A percentile compares a stretch with the other conserved stretches of the same genome.
phyloP scores from a whole-genome alignment of 2,888 invertebrate species.

The Agrochola circellaris region DNA sequence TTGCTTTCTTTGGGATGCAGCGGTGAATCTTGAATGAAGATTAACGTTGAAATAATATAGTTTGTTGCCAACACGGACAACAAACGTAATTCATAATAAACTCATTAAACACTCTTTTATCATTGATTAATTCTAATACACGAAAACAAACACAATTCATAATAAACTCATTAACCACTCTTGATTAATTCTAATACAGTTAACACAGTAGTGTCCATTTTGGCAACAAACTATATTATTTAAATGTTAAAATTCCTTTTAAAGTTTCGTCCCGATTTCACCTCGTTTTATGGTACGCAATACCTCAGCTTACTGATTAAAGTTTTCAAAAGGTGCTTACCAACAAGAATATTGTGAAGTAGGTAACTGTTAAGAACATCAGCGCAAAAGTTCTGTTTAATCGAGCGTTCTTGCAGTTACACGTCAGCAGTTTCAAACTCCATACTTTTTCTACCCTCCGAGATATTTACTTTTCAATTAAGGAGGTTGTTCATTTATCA shows the following conservation, averaged over 20 bases:
- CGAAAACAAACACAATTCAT: too few species aligned
- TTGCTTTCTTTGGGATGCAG: too few species aligned
- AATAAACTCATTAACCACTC: too few species aligned
- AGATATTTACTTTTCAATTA: conserved; percentile 53
- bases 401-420: conserved; percentile 34
- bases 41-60: not conserved
- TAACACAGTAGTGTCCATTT: not conserved
- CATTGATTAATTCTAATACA: not conserved
- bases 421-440: conserved; percentile 59
- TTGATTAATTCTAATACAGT: not conserved
- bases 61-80: not conserved
- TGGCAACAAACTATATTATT: too few species aligned
- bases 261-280: too few species aligned
- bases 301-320: conserved; percentile 3
- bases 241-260: not conserved
- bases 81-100: too few species aligned
- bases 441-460: conserved; percentile 39
- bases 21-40: not conserved
- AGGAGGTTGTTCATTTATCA: conserved; percentile 42
- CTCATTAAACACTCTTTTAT: too few species aligned
- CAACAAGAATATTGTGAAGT: conserved; percentile 41
- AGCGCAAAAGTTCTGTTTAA: conserved; percentile 48
- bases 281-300: not conserved
- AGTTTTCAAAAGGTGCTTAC: conserved; percentile 37
- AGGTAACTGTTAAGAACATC: conserved; percentile 38